Evolutionary conservation across 2,888 invertebrate species (phyloP), one percentile per base, ranked within the genome.

Genomic region (Schizotus pectinicornis): DNA sequence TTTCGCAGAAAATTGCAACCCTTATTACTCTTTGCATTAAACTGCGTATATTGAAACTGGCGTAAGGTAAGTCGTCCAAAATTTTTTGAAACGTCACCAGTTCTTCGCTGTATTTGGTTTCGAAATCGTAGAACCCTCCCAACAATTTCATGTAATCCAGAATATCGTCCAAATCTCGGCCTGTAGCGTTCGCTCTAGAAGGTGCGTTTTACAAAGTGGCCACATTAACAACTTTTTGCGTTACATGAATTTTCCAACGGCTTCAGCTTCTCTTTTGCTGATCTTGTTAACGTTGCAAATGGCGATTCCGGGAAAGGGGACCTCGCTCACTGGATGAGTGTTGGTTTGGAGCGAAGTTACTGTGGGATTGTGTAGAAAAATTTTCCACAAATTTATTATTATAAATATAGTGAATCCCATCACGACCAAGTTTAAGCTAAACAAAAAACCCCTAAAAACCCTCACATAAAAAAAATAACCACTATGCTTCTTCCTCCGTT

Each of bases 301-400:
- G 6, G 85, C 83, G 8, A 87, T 75, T 0, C 82, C 86, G 5
- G 88, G 88, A 75, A 86, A 88, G 62, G 85, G 81, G 3, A 87
- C 81, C 13, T 82, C 73, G 30, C 80, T 76, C 39, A 86, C 82
- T 0, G 85, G 83, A 74, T 84, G 85, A 11, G 79, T 79, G 0
- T 76, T 71, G 0, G 81, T 80, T 46, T 83, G 81, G 61, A 80
- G 72, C 0, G 78, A 79, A 0, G 84, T 81, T 1, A 83, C 77
- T 6, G 84, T 74, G 7, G 77, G 76, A 41, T 73, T 75, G 0
- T 39, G 8, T 7, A 37, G 8, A 13, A 56, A 56, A 8, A 3
- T n/a, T 1, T 12, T 5, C 42, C 42, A 48, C 7, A 55, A 31
- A 7, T 31, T 36, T 8, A 37, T 31, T 34, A 36, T 33, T 6